These are phyloP conservation scores for Oreotrochilus melanogaster DNA, from an alignment of 2,113 vertebrate genomes.

Conservation along the genomic window DNA sequence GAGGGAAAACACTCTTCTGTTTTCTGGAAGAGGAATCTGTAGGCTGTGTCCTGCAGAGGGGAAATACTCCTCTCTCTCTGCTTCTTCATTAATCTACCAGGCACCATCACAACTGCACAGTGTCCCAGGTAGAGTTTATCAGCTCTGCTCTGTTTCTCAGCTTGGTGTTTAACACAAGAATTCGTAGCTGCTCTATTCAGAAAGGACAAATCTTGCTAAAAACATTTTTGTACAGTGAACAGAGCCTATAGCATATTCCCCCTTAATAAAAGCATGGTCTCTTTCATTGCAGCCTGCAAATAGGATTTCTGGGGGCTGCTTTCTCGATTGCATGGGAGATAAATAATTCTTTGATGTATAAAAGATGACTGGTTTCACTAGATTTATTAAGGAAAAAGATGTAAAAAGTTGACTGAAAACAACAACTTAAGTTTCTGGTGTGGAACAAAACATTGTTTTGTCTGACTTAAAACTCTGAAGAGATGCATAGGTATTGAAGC, in stretches of 20 bases:
- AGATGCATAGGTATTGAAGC: neutral
- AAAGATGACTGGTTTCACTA: neutral
- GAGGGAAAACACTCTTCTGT: neutral
- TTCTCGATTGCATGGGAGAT: neutral
- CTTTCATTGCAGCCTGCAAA: neutral
- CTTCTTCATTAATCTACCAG: neutral
- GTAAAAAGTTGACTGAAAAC: neutral
- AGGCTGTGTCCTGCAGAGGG: accelerated
- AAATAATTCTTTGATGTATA: neutral
- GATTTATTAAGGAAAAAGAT: neutral
- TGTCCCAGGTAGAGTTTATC: neutral
- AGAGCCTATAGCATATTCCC: neutral
- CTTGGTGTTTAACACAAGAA: neutral
- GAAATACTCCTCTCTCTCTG: neutral
- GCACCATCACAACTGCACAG: neutral
- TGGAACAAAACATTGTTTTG: neutral
- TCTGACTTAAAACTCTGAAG: neutral
- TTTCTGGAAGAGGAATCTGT: neutral
- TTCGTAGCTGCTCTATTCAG: neutral
- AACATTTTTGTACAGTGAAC: neutral
- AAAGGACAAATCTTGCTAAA: neutral
- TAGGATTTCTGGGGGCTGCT: neutral
- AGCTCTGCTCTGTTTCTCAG: neutral
- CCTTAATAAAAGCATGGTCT: neutral
- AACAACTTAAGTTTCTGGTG: neutral